A percentile compares a stretch with the other conserved stretches of the same genome.
These are phyloP conservation scores for Chloroclystis v-ata DNA, from an alignment of 2,888 invertebrate genomes.

Conservation along the genomic window DNA sequence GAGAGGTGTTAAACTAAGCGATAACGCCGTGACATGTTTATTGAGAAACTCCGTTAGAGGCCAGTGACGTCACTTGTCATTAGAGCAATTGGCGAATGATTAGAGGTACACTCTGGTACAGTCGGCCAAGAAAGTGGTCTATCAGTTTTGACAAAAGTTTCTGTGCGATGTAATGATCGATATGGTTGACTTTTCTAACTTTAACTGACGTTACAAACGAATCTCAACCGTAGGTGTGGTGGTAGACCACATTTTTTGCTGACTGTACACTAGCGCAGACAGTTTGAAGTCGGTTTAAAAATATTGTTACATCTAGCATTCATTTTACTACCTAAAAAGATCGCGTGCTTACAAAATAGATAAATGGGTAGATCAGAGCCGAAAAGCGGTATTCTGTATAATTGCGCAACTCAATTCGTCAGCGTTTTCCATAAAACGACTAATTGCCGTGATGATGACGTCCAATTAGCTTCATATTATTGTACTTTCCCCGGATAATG, in stretches of 20 bases:
- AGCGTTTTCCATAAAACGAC: slow-evolving; percentile 39
- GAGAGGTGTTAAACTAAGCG: neutral
- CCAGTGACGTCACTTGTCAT: slow-evolving; percentile 42
- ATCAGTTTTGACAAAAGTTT: too few relatives aligned
- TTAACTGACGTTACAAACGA: too few relatives aligned
- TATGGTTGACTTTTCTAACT: too few relatives aligned
- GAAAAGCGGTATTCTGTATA: slow-evolving; percentile 1
- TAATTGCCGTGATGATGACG: slow-evolving; percentile 45
- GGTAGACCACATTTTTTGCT: too few relatives aligned
- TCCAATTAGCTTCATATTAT: slow-evolving; percentile 51
- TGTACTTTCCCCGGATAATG: slow-evolving; percentile 55
- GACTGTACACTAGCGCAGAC: too few relatives aligned
- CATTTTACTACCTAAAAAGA: too few relatives aligned
- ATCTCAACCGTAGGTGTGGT: too few relatives aligned
- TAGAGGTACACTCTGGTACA: slow-evolving; percentile 37
- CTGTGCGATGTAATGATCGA: too few relatives aligned
- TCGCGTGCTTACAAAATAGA: neutral
- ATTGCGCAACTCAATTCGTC: slow-evolving; percentile 38
- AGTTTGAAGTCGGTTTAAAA: too few relatives aligned
- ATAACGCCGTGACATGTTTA: slow-evolving; percentile 25
- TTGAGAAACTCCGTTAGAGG: slow-evolving; percentile 47
- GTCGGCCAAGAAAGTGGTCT: too few relatives aligned
- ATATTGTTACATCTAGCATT: too few relatives aligned
- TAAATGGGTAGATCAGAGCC: neutral
- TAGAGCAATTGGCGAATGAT: slow-evolving; percentile 50